Base-by-base conservation (phyloP, 53 echinoderm and acorn worm genomes). In the Echinometra lucunter region DNA sequence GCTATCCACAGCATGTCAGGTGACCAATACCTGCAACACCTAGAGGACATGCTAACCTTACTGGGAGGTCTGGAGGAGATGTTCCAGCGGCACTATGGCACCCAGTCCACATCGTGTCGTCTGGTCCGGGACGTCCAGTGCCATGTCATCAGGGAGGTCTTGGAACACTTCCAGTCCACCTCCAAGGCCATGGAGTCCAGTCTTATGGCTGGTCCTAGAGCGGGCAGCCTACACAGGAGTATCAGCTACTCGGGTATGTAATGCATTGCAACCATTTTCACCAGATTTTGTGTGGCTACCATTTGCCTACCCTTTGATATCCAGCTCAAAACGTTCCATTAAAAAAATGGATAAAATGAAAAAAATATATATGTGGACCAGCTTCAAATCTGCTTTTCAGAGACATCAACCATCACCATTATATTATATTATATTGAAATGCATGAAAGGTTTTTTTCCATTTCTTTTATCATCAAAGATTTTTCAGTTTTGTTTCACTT, bases 61-160 rank as follows among this genome's bases (percentile, higher is more conserved):
- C 96, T 99, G 8, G 98, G 97, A 44, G 98, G 96, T 13, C 91
- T 99, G 66, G 99, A 99, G 66, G 98, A 99, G 89, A 97, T 92
- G 82, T 82, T 96, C 58, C 94, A 91, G 27, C 87, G 60, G 15
- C 96, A 91, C 88, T 96, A 99, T 87, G 98, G 99, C 44, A 75
- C 91, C 25, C 55, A 72, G 11, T 96, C 95, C 35, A 66, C 93
- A 2, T 96, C 96, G n/a, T 95, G 95, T 27, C 95, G 95, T 55
- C 95, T 96, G 37, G 95, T 97, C 55, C 96, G 93, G 6, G 97
- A 98, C 72, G 96, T 96, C 17, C 96, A 97, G 89, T 99, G 96
- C 56, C 97, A 99, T 78, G 95, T 99, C 27, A 91, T 98, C 58
- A 94, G 90, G 55, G 99, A 99, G 91, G 96, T 98, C 66, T 80